Percentiles rank a stretch among this genome's conserved stretches.
Conservation (phyloP, 2,888 invertebrate species). For the Isotomurus palustris region DNA sequence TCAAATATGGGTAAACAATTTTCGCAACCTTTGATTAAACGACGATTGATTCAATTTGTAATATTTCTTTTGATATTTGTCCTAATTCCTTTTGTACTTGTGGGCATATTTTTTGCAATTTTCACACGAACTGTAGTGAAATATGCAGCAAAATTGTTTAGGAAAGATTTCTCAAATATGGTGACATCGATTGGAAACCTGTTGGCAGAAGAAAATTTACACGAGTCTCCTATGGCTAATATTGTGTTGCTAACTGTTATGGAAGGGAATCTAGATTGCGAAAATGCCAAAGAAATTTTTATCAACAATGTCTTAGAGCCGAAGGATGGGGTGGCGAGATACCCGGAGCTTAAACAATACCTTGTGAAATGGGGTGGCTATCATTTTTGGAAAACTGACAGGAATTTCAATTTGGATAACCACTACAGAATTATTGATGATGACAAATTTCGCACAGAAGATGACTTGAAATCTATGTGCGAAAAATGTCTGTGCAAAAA, state of each 20-base stretch:
- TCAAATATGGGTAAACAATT: too few species aligned
- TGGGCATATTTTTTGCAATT: too few species aligned
- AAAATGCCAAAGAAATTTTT: background rate
- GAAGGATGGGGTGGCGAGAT: background rate
- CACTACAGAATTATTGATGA: conserved; percentile 5
- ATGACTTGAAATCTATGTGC: background rate
- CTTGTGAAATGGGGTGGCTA: conserved; percentile 9
- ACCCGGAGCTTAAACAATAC: conserved; percentile 16
- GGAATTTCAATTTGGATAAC: conserved; percentile 6
- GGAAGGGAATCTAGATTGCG: background rate
- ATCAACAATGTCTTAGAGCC: conserved; percentile 13
- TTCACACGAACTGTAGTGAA: too few species aligned
- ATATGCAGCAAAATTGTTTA: too few species aligned
- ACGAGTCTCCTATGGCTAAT: background rate
- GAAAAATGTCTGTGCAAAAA: background rate
- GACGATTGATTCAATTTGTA: too few species aligned
- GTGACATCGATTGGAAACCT: conserved; percentile 11
- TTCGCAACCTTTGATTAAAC: too few species aligned
- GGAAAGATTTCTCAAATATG: too few species aligned
- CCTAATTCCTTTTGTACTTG: too few species aligned
- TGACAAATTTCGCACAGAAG: too few species aligned
- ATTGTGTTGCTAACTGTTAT: conserved; percentile 11
- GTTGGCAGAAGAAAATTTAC: conserved; percentile 13
- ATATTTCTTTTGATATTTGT: too few species aligned
- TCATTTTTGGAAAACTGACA: conserved; percentile 21